Percentiles rank a stretch among this genome's conserved stretches.
These are phyloP conservation scores for Phymorhynchus buccinoides DNA, from an alignment of 1,140 invertebrate species.

Conservation along the genomic window DNA sequence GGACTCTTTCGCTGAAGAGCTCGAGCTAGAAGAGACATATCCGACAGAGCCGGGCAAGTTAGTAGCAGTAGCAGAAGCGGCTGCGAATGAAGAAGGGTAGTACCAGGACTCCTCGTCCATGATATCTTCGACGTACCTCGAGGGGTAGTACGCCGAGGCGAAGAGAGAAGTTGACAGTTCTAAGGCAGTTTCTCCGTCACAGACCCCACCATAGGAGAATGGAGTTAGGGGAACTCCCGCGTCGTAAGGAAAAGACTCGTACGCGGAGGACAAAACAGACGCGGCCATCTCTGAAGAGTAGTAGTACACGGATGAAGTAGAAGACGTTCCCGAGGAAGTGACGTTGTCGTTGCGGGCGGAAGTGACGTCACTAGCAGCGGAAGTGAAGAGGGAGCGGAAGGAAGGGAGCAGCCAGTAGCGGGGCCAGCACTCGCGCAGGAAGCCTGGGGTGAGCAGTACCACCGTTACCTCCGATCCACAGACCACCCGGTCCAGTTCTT, in stretches of 20 bases:
- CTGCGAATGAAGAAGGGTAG: background rate
- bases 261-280: background rate
- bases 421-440: constrained; percentile 38
- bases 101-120: too few relatives aligned
- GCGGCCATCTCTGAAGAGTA: background rate
- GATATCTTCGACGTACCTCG: background rate
- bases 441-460: constrained; percentile 41
- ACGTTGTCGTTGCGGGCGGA: background rate
- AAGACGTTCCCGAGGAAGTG: background rate
- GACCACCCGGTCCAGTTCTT: constrained; percentile 39
- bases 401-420: constrained; percentile 27
- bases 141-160: background rate
- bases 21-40: background rate
- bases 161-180: background rate
- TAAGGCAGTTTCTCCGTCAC: background rate
- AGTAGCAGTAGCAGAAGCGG: background rate
- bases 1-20: background rate
- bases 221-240: background rate
- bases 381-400: constrained; percentile 37
- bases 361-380: background rate
- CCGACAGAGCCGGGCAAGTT: background rate
- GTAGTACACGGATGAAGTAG: background rate
- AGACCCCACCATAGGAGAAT: background rate
- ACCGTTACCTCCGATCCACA: constrained; percentile 38
- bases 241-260: background rate